Evolutionary conservation across 2,888 invertebrate genomes (phyloP).

Genomic region (Eristalinus aeneus): DNA sequence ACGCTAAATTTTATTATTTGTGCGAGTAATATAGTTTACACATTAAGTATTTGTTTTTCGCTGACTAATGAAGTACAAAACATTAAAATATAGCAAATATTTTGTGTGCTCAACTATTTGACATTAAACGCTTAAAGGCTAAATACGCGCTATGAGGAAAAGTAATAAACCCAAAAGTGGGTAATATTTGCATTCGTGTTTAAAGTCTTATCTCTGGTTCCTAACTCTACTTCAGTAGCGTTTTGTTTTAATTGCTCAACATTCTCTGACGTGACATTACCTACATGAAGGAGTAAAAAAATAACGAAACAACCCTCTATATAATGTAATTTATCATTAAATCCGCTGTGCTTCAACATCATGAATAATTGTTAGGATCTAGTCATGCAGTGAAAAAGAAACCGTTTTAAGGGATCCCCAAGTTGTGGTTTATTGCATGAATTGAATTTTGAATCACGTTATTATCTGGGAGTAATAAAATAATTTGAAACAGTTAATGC

Average conservation of each 20-base stretch:
- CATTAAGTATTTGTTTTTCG: not conserved
- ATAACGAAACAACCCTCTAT: not conserved
- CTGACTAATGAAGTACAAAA: not conserved
- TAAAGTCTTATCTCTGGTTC: not conserved
- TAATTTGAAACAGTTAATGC: not conserved
- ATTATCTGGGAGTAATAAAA: not conserved
- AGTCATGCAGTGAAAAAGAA: not conserved
- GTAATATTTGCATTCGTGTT: not conserved
- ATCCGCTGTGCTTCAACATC: not conserved
- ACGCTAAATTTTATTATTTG: too few relatives aligned
- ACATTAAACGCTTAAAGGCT: not conserved
- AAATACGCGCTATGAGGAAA: not conserved
- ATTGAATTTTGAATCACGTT: not conserved
- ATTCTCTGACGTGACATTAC: not conserved
- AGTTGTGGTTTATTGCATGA: not conserved
- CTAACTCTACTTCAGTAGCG: not conserved
- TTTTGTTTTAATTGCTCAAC: not conserved
- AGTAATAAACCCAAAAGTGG: not conserved
- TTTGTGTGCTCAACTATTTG: not conserved
- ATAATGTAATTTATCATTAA: not conserved
- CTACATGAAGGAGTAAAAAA: not conserved
- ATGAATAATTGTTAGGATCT: not conserved
- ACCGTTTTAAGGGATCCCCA: not conserved
- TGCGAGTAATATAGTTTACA: not conserved
- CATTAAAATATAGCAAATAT: not conserved